phyloP scores from a whole-genome alignment of 2,797 vertebrate genomes.

The Numenius phaeopus region DNA sequence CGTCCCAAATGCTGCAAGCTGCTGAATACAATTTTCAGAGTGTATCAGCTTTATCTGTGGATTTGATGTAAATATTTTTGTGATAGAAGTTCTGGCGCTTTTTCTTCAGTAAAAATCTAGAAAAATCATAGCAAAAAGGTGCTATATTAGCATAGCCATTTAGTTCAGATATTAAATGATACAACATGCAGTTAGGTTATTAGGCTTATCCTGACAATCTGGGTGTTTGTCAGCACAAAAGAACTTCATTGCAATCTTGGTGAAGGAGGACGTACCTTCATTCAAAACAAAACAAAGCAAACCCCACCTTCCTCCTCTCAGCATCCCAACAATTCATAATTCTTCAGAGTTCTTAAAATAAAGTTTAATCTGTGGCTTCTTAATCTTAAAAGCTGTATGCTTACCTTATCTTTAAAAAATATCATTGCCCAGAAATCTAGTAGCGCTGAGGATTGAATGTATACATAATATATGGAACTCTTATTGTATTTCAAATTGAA shows the following conservation, averaged over 20 bases:
- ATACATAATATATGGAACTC: background rate
- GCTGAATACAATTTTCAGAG: background rate
- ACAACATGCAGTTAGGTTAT: background rate
- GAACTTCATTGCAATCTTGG: background rate
- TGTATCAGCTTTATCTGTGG: background rate
- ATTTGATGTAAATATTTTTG: background rate
- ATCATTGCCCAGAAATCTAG: background rate
- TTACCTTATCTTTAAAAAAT: background rate
- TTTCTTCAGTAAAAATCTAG: background rate
- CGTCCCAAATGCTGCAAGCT: background rate
- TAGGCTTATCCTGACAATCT: background rate
- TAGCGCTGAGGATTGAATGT: background rate
- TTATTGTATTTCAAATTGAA: background rate
- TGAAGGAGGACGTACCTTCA: background rate
- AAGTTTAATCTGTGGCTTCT: background rate
- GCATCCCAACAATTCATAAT: background rate
- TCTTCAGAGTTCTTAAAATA: background rate
- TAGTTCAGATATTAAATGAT: background rate
- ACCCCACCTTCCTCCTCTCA: background rate
- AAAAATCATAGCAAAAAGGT: background rate
- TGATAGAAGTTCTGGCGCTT: background rate
- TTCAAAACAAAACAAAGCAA: background rate
- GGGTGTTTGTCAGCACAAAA: background rate
- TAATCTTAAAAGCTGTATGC: background rate
- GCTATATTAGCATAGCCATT: background rate